These are phyloP conservation scores for Sialia sialis DNA, from an alignment of 2,113 vertebrate genomes.

Conservation along the genomic window DNA sequence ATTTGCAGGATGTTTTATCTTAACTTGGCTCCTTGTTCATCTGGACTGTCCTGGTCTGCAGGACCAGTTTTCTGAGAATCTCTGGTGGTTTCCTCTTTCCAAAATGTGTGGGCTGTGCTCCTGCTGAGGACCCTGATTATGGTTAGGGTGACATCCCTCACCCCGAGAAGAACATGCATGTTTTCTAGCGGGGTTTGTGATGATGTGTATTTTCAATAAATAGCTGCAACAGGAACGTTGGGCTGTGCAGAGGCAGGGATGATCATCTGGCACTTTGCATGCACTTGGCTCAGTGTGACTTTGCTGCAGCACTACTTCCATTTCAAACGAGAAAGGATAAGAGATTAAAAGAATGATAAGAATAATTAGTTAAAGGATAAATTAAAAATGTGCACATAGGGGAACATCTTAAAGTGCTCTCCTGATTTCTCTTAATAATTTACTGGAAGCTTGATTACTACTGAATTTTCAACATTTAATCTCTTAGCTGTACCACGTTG, in stretches of 20 bases:
- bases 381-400: neutral
- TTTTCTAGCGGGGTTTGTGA: neutral
- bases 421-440: neutral
- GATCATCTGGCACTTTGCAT: neutral
- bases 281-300: neutral
- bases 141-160: neutral
- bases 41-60: neutral
- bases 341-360: neutral
- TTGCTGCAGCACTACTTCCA: neutral
- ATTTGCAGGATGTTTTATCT: neutral
- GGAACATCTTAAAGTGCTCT: neutral
- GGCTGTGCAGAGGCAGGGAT: neutral
- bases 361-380: neutral
- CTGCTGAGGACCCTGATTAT: neutral
- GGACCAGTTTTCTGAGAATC: neutral
- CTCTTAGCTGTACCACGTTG: neutral
- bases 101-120: neutral
- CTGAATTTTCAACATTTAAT: neutral
- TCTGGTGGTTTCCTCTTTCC: neutral
- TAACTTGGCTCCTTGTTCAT: neutral
- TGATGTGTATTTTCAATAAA: neutral
- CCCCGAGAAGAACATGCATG: neutral
- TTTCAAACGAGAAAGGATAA: neutral
- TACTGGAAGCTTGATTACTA: neutral
- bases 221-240: neutral